A percentile compares a stretch with the other conserved stretches of the same genome.
phyloP scores from a whole-genome alignment of 2,797 vertebrate species.

The Neosalanx taihuensis region DNA sequence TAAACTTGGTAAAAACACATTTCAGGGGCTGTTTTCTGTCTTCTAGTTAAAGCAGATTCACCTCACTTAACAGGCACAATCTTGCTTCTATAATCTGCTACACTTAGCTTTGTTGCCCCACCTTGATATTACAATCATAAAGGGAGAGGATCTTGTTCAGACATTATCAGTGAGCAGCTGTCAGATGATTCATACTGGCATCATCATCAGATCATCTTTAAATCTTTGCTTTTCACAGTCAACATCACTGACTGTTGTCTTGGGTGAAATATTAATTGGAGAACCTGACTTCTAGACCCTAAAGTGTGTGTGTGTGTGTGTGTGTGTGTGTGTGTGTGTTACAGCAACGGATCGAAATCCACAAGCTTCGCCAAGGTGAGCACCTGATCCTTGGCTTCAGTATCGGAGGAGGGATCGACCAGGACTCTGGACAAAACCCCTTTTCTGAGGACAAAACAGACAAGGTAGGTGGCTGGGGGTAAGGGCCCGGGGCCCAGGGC shows the following conservation, averaged over 20 bases:
- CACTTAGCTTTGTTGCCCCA: neutral
- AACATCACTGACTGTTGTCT: neutral
- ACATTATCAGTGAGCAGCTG: neutral
- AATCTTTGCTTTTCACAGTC: neutral
- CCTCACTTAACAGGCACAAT: too few relatives aligned
- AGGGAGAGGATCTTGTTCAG: neutral
- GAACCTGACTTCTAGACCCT: neutral
- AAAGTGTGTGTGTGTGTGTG: neutral
- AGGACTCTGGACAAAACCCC: constrained; percentile 94
- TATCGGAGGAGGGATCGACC: constrained; percentile 97
- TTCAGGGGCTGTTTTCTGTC: neutral
- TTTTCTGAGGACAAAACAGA: constrained; percentile 95
- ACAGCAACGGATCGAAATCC: constrained; percentile 93
- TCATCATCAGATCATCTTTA: neutral
- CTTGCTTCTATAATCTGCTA: neutral
- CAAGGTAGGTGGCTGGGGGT: constrained; percentile 75
- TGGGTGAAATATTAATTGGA: neutral
- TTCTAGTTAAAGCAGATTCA: too few relatives aligned
- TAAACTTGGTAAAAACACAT: neutral
- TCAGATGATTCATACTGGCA: neutral
- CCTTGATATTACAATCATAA: too few relatives aligned
- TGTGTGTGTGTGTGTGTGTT: constrained; percentile 29
- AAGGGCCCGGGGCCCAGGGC: too few relatives aligned
- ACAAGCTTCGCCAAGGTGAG: constrained; percentile 85
- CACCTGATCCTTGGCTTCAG: constrained; percentile 97